phyloP scores from a whole-genome alignment of 2,888 invertebrate genomes.

The Entomobrya multifasciata region DNA sequence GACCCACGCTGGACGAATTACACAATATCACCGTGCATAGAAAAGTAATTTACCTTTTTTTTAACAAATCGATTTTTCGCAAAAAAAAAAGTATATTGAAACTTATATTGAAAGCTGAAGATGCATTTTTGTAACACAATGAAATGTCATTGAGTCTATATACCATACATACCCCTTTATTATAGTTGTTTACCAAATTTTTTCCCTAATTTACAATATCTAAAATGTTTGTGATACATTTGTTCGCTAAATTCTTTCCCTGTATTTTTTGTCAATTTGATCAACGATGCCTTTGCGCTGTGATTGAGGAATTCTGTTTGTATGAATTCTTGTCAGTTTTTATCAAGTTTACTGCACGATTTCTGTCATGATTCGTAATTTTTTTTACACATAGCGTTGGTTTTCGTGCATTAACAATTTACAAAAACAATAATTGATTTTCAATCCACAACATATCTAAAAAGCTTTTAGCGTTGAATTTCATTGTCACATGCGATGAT shows the following conservation, averaged over 20 bases:
- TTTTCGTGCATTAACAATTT: neutral
- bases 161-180: too few relatives aligned
- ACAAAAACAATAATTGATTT: neutral
- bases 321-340: neutral
- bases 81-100: too few relatives aligned
- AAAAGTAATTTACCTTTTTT: constrained; percentile 85
- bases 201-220: too few relatives aligned
- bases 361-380: neutral
- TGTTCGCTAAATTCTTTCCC: too few relatives aligned
- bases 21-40: constrained; percentile 91
- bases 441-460: neutral
- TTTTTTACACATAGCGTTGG: neutral
- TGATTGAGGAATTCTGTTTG: neutral
- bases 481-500: constrained; percentile 25
- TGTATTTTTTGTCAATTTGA: neutral
- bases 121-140: too few relatives aligned
- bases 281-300: neutral
- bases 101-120: too few relatives aligned
- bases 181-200: too few relatives aligned
- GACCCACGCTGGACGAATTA: constrained; percentile 93
- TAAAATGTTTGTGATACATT: too few relatives aligned
- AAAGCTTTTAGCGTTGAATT: neutral
- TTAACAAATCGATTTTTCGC: constrained; percentile 23
- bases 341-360: neutral
- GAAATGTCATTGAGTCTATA: too few relatives aligned